A percentile compares a stretch with the other conserved stretches of the same genome.
These are phyloP conservation scores for human (Homo sapiens) DNA, from an alignment of 2,113 vertebrate genomes.

Conservation along the genomic window DNA sequence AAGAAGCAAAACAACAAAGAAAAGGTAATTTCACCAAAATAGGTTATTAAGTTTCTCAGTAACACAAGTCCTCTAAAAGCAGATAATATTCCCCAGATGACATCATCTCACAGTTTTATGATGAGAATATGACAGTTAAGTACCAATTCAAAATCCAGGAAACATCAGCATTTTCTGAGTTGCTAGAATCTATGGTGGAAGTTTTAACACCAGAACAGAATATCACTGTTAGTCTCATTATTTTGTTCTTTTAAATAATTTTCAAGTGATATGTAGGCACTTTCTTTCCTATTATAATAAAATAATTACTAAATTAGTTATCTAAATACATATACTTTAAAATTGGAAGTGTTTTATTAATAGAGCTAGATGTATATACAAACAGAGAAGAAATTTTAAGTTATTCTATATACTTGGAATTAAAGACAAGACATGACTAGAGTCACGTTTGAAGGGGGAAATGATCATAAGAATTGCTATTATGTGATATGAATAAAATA, in stretches of 20 bases:
- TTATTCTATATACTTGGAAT: not conserved
- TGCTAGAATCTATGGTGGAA: not conserved
- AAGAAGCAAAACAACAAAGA: slow-evolving; percentile 43
- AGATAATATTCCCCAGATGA: slow-evolving; percentile 17
- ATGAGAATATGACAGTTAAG: slow-evolving; percentile 23
- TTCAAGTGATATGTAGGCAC: not conserved
- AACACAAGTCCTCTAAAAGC: not conserved
- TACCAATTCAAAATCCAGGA: slow-evolving; percentile 29
- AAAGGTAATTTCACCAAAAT: slow-evolving; percentile 43
- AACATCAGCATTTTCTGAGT: not conserved
- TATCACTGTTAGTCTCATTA: not conserved
- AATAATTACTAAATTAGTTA: not conserved
- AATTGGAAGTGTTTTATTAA: not conserved
- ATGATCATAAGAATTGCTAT: not conserved
- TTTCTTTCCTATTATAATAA: not conserved
- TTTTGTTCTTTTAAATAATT: slow-evolving; percentile 15
- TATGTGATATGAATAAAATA: not conserved
- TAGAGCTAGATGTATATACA: not conserved
- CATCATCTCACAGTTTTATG: slow-evolving; percentile 16
- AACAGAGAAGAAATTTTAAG: not conserved
- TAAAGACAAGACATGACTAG: slow-evolving; percentile 14
- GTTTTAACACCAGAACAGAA: not conserved
- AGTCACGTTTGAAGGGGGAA: not conserved
- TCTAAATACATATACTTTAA: not conserved
- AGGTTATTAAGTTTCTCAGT: not conserved